These are phyloP conservation scores for Drosophila neoperkinsi DNA, from an alignment of 2,888 invertebrate species.

Conservation along the genomic window DNA sequence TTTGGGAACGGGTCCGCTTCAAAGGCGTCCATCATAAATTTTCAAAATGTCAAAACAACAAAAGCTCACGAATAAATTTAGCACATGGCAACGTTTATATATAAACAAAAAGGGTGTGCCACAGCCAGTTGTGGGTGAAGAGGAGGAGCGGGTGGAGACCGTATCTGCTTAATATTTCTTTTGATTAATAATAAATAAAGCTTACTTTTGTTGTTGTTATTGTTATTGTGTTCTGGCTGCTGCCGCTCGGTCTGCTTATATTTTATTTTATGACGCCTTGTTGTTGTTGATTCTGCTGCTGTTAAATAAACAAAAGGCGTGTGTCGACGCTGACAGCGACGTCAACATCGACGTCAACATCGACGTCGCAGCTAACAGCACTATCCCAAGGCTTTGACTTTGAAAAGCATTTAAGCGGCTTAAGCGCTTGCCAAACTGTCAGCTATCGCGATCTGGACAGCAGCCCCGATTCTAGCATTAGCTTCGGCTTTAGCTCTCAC, in stretches of 20 bases:
- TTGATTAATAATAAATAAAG: constrained; percentile 78
- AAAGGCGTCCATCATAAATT: constrained; percentile 66
- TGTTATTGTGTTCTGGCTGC: constrained; percentile 30
- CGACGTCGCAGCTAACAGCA: constrained; percentile 34
- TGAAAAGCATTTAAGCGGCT: constrained; percentile 77
- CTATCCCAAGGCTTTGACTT: constrained; percentile 78
- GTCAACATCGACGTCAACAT: constrained; percentile 2
- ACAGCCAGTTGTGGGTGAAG: neutral
- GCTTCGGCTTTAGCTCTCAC: constrained; percentile 8
- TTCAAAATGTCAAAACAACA: constrained; percentile 64
- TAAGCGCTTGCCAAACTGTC: constrained; percentile 50
- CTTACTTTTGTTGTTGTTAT: constrained; percentile 44
- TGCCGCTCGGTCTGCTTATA: constrained; percentile 73
- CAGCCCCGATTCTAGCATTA: constrained; percentile 22
- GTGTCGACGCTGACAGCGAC: constrained; percentile 55
- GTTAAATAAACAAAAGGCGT: constrained; percentile 80
- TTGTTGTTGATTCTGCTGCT: constrained; percentile 34
- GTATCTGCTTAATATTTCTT: constrained; percentile 55
- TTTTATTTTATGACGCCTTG: constrained; percentile 63
- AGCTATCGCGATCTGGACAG: constrained; percentile 28
- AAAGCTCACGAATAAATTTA: constrained; percentile 50
- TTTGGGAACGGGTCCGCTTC: constrained; percentile 39
- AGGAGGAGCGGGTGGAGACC: neutral
- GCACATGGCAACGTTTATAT: constrained; percentile 41
- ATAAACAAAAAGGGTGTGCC: constrained; percentile 29